phyloP scores from a whole-genome alignment of 2,888 invertebrate genomes.

The Heliconius charithonia region DNA sequence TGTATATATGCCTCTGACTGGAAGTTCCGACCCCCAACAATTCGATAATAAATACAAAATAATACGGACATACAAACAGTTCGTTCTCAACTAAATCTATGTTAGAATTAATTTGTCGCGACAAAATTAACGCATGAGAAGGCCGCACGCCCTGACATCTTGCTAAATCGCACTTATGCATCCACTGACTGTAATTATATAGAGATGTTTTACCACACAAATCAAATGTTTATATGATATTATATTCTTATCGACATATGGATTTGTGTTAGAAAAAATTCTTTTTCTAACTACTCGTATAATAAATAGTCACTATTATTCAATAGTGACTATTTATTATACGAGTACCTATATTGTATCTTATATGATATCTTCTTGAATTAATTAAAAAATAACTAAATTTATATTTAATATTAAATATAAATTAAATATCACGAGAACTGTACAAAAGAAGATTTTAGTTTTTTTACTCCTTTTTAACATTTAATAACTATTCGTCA shows the following conservation, averaged over 20 bases:
- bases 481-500: background rate
- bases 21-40: background rate
- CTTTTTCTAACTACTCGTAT: too few relatives aligned
- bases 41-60: background rate
- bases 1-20: background rate
- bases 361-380: too few relatives aligned
- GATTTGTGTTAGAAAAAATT: too few relatives aligned
- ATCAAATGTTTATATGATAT: background rate
- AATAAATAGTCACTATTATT: too few relatives aligned
- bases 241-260: too few relatives aligned
- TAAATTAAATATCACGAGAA: too few relatives aligned
- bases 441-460: background rate
- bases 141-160: constrained; percentile 75
- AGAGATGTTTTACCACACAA: constrained; percentile 54
- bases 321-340: too few relatives aligned
- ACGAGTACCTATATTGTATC: too few relatives aligned
- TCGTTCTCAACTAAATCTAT: constrained; percentile 70
- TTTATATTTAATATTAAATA: background rate
- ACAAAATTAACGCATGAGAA: constrained; percentile 81
- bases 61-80: constrained; percentile 50
- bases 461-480: too few relatives aligned
- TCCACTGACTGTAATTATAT: constrained; percentile 47
- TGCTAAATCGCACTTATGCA: constrained; percentile 77
- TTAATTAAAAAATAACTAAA: background rate
- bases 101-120: constrained; percentile 78